Conservation (phyloP, 2,888 invertebrate genomes). For the Busseola fusca region DNA sequence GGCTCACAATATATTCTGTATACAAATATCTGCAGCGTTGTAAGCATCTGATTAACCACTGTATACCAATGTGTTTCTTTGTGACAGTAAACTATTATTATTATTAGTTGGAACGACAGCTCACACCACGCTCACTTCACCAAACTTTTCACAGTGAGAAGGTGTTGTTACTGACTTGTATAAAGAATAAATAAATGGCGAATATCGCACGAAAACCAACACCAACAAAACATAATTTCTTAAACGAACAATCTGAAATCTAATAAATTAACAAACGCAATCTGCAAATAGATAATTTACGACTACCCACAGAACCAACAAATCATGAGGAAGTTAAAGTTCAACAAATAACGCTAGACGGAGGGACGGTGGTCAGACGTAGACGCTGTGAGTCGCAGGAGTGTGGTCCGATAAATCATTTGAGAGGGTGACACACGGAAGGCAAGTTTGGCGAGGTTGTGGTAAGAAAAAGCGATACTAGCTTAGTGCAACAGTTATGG, state of each 20-base stretch:
- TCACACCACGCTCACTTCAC: no score
- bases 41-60: no score
- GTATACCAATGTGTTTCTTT: no score
- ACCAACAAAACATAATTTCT: conserved; percentile 33
- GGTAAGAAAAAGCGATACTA: conserved; percentile 19
- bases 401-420: conserved; percentile 65
- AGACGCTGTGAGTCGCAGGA: conserved; percentile 58
- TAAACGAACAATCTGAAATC: conserved; percentile 25
- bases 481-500: neutral
- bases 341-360: conserved; percentile 59
- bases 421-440: conserved; percentile 34
- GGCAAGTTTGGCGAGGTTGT: conserved; percentile 1
- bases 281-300: conserved; percentile 59
- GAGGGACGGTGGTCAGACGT: conserved; percentile 68
- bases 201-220: neutral
- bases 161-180: no score
- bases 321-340: conserved; percentile 56
- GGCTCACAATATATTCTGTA: no score
- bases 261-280: conserved; percentile 56
- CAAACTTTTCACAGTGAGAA: no score
- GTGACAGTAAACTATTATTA: no score
- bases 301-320: conserved; percentile 41
- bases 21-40: no score
- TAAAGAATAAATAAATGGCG: neutral
- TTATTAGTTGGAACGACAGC: no score